Base-by-base conservation (phyloP, 37 sponge, comb jelly and placozoan genomes). In the Oscarella lobularis region DNA sequence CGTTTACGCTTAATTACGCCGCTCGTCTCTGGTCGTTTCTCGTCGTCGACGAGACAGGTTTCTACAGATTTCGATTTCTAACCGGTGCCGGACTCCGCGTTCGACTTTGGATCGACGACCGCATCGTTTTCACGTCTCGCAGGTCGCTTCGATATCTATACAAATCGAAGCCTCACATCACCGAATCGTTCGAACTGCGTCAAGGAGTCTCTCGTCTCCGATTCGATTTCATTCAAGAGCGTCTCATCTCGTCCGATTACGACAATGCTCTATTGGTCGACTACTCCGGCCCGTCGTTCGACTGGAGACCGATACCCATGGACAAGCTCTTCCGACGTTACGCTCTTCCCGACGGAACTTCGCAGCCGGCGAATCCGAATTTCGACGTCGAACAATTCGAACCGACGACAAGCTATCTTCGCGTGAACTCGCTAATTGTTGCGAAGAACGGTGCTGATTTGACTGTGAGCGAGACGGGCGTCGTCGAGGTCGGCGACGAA, bases 71-170 rank as follows among this genome's bases (percentile, higher is more conserved):
- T 35, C 6, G 5, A 34, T 30, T 68, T 14, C 4, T 34, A 32
- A 29, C 31, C 31, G 6, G 4, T 14, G 29, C 29, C 33, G 71
- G 71, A 32, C 29, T 68, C 4, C 6, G 71, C 6, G 71, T 14
- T 4, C 71, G 71, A 4, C 71, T 68, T 32, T 68, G 71, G 71
- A 32, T 68, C 4, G 31, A 68, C 31, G 71, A 68, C 71, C 29
- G 4, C 5, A 35, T 68, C 4, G 71, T 68, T 4, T 29, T 68
- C 4, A 68, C 71, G 6, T 32, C 31, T 30, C 5, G 31, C 33
- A 9, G 60, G 60, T n/a, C n/a, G n/a, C 20, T 48, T 20, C 60
- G 60, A 9, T 48, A 27, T 20, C 20, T 48, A 20, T 27, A 27
- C 60, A 30, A 5, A 4, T 5, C 5, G 6, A 14, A 29, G 6